Percentiles rank a stretch among this genome's conserved stretches.
phyloP scores from a whole-genome alignment of 2,888 invertebrate species.

The Conchocele bisecta region DNA sequence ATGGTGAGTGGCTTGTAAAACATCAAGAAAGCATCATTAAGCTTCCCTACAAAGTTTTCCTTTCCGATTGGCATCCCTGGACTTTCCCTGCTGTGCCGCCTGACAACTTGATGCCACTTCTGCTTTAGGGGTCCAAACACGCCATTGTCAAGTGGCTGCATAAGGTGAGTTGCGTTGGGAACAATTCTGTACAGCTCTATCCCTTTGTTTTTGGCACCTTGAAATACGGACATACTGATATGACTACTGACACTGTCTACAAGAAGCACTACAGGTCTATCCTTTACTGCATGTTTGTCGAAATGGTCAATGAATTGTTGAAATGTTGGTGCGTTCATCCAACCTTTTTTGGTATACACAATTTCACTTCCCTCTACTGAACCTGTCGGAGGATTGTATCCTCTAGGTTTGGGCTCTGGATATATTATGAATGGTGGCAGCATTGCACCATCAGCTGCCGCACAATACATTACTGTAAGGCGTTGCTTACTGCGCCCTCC shows the following conservation, averaged over 20 bases:
- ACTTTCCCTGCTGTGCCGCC: constrained; percentile 43
- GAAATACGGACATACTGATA: constrained; percentile 27
- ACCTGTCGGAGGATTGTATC: constrained; percentile 47
- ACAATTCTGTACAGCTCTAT: constrained; percentile 47
- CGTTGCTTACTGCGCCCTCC: constrained; percentile 43
- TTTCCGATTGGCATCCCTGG: constrained; percentile 43
- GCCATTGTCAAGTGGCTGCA: constrained; percentile 60
- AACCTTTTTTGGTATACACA: constrained; percentile 31
- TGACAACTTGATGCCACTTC: constrained; percentile 39
- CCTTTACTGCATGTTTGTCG: constrained; percentile 30
- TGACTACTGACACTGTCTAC: constrained; percentile 49
- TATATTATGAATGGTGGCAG: constrained; percentile 38
- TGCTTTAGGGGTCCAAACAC: constrained; percentile 53
- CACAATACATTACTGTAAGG: constrained; percentile 41
- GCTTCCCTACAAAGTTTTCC: constrained; percentile 43
- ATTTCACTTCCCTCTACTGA: constrained; percentile 31
- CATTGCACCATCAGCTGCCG: constrained; percentile 33
- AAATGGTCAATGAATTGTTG: constrained; percentile 44
- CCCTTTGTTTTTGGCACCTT: constrained; percentile 28
- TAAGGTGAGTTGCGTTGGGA: constrained; percentile 56
- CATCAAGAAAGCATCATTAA: constrained; percentile 32
- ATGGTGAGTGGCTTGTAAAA: constrained; percentile 47
- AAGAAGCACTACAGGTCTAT: constrained; percentile 41
- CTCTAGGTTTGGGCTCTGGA: constrained; percentile 43
- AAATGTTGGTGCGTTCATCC: constrained; percentile 29